Conservation (phyloP, 1,140 invertebrate species). For the Octopus bimaculoides region DNA sequence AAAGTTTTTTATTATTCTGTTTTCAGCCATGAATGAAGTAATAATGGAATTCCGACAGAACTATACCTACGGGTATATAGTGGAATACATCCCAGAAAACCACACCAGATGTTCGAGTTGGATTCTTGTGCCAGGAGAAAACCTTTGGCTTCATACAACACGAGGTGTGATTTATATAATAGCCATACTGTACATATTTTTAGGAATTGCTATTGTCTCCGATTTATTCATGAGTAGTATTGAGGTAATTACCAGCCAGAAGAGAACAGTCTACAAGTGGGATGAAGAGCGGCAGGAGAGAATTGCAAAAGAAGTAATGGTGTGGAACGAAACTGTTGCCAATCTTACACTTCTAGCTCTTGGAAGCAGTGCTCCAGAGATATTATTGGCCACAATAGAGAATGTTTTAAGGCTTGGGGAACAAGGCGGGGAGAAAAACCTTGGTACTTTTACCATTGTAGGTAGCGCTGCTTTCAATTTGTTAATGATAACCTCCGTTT, state of each 20-base stretch:
- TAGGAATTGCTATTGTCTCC: conserved; percentile 63
- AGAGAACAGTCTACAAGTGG: conserved; percentile 39
- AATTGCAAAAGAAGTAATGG: conserved; percentile 46
- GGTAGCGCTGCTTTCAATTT: conserved; percentile 62
- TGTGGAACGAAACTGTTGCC: conserved; percentile 63
- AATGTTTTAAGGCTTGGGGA: conserved; percentile 34
- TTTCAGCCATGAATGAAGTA: too few species aligned
- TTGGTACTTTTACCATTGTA: conserved; percentile 60
- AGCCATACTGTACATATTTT: conserved; percentile 45
- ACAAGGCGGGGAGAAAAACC: conserved; percentile 49
- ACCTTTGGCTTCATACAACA: conserved; percentile 42
- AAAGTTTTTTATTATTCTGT: too few species aligned
- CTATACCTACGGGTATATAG: conserved; percentile 33
- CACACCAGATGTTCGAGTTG: conserved; percentile 40
- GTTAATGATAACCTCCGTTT: conserved; percentile 56
- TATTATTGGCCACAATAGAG: conserved; percentile 60
- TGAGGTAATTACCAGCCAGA: conserved; percentile 57
- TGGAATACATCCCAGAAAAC: conserved; percentile 28
- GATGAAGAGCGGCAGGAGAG: conserved; percentile 46
- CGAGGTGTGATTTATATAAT: conserved; percentile 46
- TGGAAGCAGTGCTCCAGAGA: conserved; percentile 62
- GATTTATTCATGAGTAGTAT: conserved; percentile 67
- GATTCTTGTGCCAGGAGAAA: conserved; percentile 50
- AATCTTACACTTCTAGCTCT: conserved; percentile 62
- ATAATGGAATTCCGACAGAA: neutral